Conservation (phyloP, 2,888 invertebrate genomes). For the Rhamnusium bicolor region DNA sequence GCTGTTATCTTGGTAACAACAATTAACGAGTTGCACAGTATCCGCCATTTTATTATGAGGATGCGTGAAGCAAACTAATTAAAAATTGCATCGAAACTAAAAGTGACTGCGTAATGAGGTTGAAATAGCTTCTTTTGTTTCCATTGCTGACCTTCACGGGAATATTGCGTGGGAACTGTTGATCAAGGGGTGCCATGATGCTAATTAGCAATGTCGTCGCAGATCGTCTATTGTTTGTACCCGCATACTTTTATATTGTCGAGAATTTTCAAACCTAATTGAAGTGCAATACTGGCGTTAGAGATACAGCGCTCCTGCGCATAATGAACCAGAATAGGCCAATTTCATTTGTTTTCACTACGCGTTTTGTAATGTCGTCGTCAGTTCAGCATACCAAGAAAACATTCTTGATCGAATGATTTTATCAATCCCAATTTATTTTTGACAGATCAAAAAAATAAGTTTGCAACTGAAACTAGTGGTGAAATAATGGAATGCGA, state of each 20-base stretch:
- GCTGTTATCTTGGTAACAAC: slow-evolving; percentile 54
- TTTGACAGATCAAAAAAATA: too few relatives aligned
- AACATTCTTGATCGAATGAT: background rate
- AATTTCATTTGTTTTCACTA: background rate
- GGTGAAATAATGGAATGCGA: too few relatives aligned
- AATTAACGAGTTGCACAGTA: slow-evolving; percentile 62
- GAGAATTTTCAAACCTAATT: slow-evolving; percentile 58
- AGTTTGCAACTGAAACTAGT: too few relatives aligned
- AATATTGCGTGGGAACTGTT: slow-evolving; percentile 61
- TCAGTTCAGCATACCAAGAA: background rate
- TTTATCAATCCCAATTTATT: background rate
- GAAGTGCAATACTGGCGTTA: slow-evolving; percentile 54
- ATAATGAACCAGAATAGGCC: background rate
- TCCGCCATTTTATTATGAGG: slow-evolving; percentile 63
- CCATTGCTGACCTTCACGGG: slow-evolving; percentile 59
- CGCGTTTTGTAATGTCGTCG: background rate
- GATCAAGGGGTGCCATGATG: slow-evolving; percentile 61
- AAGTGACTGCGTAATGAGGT: slow-evolving; percentile 66
- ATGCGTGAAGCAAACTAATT: slow-evolving; percentile 67
- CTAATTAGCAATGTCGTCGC: slow-evolving; percentile 65
- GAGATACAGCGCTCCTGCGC: background rate
- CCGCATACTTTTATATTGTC: slow-evolving; percentile 63
- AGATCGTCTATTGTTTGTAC: slow-evolving; percentile 63
- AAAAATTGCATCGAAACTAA: slow-evolving; percentile 65
- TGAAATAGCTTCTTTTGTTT: slow-evolving; percentile 61